phyloP scores from a whole-genome alignment of 2,113 vertebrate species.

The Chlorocebus sabaeus region DNA sequence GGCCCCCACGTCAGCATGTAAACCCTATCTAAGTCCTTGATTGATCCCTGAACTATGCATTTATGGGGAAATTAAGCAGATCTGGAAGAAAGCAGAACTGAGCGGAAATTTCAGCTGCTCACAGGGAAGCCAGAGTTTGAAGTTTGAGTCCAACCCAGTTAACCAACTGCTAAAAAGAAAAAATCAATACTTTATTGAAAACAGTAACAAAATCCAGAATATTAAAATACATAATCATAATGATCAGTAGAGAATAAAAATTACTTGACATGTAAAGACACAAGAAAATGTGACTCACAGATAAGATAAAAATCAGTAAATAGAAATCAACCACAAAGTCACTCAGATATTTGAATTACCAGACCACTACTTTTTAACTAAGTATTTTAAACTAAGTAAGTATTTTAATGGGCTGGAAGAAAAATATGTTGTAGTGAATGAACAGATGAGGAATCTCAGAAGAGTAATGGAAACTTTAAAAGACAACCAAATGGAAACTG shows the following conservation, averaged over 20 bases:
- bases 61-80: not conserved
- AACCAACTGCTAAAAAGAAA: not conserved
- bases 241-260: not conserved
- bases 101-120: not conserved
- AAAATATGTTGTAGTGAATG: slow-evolving; percentile 19
- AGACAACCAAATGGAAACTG: not conserved
- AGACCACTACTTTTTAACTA: slow-evolving; percentile 27
- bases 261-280: not conserved
- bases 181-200: not conserved
- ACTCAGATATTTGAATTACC: slow-evolving; percentile 4
- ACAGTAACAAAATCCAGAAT: not conserved
- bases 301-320: not conserved
- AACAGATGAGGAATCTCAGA: not conserved
- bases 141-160: not conserved
- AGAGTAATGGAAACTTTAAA: slow-evolving; percentile 29
- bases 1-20: not conserved
- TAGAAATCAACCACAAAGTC: slow-evolving; percentile 20
- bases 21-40: not conserved
- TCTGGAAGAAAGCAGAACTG: not conserved
- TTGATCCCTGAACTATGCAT: not conserved
- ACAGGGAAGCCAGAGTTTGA: not conserved
- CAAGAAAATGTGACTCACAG: not conserved
- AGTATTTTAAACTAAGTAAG: slow-evolving; percentile 22
- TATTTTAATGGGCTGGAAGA: slow-evolving; percentile 40
- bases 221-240: not conserved